Base-by-base conservation (phyloP, 2,113 vertebrate species). In the Pteruthius melanotis region DNA sequence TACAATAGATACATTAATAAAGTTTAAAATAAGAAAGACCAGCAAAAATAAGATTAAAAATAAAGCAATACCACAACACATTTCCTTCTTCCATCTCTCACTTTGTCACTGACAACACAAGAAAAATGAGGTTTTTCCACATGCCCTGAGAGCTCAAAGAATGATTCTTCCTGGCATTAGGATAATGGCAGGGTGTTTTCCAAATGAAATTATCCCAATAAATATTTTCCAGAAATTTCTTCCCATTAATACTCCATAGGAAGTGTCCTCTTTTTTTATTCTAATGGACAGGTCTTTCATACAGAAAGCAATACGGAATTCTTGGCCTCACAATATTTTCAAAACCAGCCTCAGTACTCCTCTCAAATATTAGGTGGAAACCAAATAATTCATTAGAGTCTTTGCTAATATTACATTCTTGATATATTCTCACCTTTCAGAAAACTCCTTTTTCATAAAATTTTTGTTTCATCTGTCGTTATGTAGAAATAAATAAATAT, bases 231-330 rank as follows among this genome's bases (percentile, higher is more conserved):
- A 72, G n/a, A 72, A 71, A 65, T 79, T 53, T 57, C 45, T 75
- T 80, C 37, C 53, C 22, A 14, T 65, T 89, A 23, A 57, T 0
- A 3, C 1, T 18, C 14, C 20, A 28, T 15, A 64, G 28, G 20
- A 93, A 81, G 12, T 26, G 9, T 11, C 12, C 3, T 40, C 13
- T 6, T 39, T 65, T 72, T 70, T 28, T 47, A 19, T 37, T n/a
- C 49, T 31, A 61, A 47, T 0, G 0, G 21, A 31, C 20, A 53
- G 12, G 4, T 47, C 44, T 13, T 5, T 33, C 33, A 35, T 19
- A n/a, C 1, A 2, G 22, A 42, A 89, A 35, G 33, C 3, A 72
- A 56, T 4, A 9, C 1, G 12, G 18, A 39, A 77, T 42, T 83
- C 45, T 63, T n/a, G 47, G 15, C 8, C 17, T 74, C 68, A 81